A percentile compares a stretch with the other conserved stretches of the same genome.
Evolutionary conservation across 2,888 invertebrate species (phyloP).

Genomic region (Reticulitermes lucifugus): DNA sequence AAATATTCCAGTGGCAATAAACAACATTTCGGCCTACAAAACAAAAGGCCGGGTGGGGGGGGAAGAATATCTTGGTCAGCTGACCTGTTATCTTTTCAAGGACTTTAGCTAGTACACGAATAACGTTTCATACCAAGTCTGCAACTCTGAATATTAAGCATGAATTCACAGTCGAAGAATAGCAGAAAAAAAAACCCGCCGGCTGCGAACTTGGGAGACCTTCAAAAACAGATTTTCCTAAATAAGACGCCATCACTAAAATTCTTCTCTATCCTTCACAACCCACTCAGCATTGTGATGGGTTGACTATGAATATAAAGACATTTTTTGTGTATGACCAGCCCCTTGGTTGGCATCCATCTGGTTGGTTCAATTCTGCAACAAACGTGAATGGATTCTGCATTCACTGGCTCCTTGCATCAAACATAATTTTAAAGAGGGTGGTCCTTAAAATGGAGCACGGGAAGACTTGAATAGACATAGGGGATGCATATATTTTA

Average conservation of each 20-base stretch:
- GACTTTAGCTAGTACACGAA: too few species aligned
- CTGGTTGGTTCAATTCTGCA: not conserved
- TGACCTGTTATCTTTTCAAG: too few species aligned
- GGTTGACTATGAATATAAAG: not conserved
- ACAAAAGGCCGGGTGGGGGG: too few species aligned
- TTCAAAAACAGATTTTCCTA: not conserved
- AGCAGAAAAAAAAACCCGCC: not conserved
- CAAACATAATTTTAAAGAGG: not conserved
- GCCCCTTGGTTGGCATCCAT: not conserved
- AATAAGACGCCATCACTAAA: slow-evolving; percentile 10
- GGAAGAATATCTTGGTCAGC: too few species aligned
- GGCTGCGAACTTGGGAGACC: not conserved
- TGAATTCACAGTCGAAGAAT: too few species aligned
- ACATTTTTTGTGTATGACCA: not conserved
- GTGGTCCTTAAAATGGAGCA: slow-evolving; percentile 1
- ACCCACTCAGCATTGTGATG: not conserved
- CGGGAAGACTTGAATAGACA: not conserved
- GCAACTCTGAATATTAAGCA: too few species aligned
- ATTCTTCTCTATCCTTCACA: not conserved
- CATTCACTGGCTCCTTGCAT: not conserved
- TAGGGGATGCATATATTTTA: not conserved
- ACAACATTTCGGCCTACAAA: too few species aligned
- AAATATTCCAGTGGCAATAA: too few species aligned
- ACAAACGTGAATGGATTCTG: not conserved
- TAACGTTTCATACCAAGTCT: too few species aligned